A percentile compares a stretch with the other conserved stretches of the same genome.
Evolutionary conservation across 2,113 vertebrate genomes (phyloP).

Genomic region (Caloenas nicobarica): DNA sequence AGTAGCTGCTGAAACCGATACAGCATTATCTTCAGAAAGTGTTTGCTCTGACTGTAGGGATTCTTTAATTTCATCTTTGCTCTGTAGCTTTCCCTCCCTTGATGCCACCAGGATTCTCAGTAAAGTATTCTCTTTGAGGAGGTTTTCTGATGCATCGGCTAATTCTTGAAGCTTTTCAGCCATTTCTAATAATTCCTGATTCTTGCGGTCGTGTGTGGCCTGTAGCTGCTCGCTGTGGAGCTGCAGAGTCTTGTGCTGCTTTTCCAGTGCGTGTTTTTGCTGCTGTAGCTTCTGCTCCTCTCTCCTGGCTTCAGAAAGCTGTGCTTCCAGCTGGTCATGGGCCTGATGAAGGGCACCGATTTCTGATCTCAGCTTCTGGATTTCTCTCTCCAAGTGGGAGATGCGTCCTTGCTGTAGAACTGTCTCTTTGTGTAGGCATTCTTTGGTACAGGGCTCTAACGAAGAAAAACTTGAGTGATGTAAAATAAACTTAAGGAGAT

Average conservation of each 20-base stretch:
- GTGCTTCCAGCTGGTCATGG: slow-evolving; percentile 80
- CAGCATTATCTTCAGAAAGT: neutral
- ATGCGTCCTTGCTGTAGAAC: slow-evolving; percentile 57
- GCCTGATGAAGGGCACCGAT: slow-evolving; percentile 79
- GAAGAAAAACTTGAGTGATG: slow-evolving; percentile 72
- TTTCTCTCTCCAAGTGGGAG: slow-evolving; percentile 78
- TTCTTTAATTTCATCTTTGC: slow-evolving; percentile 30
- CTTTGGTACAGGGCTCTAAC: slow-evolving; percentile 47
- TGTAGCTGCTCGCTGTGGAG: slow-evolving; percentile 77
- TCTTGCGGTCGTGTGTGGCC: slow-evolving; percentile 70
- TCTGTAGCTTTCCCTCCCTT: slow-evolving; percentile 73
- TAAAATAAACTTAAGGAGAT: slow-evolving; percentile 91
- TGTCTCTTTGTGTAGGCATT: slow-evolving; percentile 65
- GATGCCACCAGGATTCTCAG: slow-evolving; percentile 85
- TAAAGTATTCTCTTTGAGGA: slow-evolving; percentile 85
- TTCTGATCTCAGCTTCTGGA: slow-evolving; percentile 81
- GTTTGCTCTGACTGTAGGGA: slow-evolving; percentile 14
- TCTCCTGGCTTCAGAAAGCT: slow-evolving; percentile 80
- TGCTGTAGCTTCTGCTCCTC: slow-evolving; percentile 80
- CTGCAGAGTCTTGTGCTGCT: slow-evolving; percentile 80
- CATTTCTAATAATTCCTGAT: slow-evolving; percentile 65
- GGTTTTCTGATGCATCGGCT: slow-evolving; percentile 77
- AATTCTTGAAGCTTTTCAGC: slow-evolving; percentile 77
- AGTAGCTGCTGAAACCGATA: neutral
- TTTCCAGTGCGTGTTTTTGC: slow-evolving; percentile 71